Base-by-base conservation (phyloP, 2,888 invertebrate species). In the Disparrhopalites patrizii region DNA sequence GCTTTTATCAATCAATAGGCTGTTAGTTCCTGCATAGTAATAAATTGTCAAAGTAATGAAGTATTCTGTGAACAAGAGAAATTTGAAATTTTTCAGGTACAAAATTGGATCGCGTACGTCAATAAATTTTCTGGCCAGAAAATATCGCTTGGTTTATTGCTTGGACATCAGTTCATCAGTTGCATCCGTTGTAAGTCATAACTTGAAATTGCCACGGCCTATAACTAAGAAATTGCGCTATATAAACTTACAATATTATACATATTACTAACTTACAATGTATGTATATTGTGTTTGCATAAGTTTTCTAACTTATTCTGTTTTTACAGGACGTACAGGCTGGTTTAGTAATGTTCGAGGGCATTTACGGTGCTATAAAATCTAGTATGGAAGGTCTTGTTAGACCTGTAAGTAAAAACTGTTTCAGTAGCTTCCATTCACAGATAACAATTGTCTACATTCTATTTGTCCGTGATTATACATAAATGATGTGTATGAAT, bases 81-180 rank as follows among this genome's bases (percentile, higher is more conserved):
- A 52, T 27, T 10, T 4, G 3, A 13, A 13, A 30, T 43, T 58
- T 47, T 81, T 78, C 76, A 80, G 81, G 67, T 85, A 83, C 78
- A 79, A 81, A 72, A 81, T 87, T 65, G 82, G 83, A 23, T 80
- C 83, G 40, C 78, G 82, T 30, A 85, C 87, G 50, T 81, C 82
- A 68, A 81, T 89, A 36, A 84, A 85, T 74, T 89, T 88, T 78
- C 79, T 90, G 43, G 85, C 89, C 23, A 84, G 85, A 72, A 83
- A 83, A 68, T 90, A 90, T 78, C 82, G 87, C 70, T 83, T 89
- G 72, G 88, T 87, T 54, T 88, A 87, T 77, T 86, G 89, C 73
- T 81, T 91, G 67, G 90, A 91, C 79, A 83, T 90, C 78, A 89
- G 89, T 77, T 89, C 90, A 10, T 90, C 90, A 1, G 82, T 86